Percentiles rank a stretch among this genome's conserved stretches.
phyloP scores from a whole-genome alignment of 1,140 invertebrate species.

The Musca domestica region DNA sequence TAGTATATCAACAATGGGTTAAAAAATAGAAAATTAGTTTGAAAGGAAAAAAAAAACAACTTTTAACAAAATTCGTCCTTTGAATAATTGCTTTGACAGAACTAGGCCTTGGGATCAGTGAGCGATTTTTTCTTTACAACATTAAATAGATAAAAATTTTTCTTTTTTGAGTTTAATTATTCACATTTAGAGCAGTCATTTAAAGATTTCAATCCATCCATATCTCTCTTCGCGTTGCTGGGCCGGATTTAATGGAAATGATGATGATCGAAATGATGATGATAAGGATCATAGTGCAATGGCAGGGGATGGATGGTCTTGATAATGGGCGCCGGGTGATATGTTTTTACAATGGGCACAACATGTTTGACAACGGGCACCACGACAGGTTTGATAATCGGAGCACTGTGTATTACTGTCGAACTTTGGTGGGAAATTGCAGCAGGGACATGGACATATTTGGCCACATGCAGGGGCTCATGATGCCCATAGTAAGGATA shows the following conservation, averaged over 20 bases:
- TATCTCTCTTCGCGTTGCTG: background rate
- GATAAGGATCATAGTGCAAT: slow-evolving; percentile 35
- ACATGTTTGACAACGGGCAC: slow-evolving; percentile 46
- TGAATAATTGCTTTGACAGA: background rate
- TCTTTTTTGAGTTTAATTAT: no score
- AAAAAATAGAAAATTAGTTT: no score
- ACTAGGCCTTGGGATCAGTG: no score
- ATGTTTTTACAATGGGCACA: slow-evolving; percentile 46
- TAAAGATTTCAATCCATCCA: no score
- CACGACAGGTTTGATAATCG: slow-evolving; percentile 47
- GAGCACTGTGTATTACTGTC: slow-evolving; percentile 49
- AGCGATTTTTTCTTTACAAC: no score
- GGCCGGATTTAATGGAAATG: slow-evolving; percentile 34
- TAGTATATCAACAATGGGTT: no score
- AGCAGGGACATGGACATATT: slow-evolving; percentile 49
- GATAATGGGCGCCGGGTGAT: slow-evolving; percentile 45
- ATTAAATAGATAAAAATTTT: no score
- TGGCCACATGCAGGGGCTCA: slow-evolving; percentile 45
- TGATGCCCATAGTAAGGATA: slow-evolving; percentile 42
- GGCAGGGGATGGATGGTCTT: slow-evolving; percentile 39
- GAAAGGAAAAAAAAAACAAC: background rate
- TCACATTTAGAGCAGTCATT: no score
- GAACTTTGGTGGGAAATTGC: slow-evolving; percentile 58
- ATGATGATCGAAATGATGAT: slow-evolving; percentile 34
- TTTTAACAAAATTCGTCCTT: background rate